These are phyloP conservation scores for Steinernema feltiae DNA, from an alignment of 1,140 invertebrate genomes.

Conservation along the genomic window DNA sequence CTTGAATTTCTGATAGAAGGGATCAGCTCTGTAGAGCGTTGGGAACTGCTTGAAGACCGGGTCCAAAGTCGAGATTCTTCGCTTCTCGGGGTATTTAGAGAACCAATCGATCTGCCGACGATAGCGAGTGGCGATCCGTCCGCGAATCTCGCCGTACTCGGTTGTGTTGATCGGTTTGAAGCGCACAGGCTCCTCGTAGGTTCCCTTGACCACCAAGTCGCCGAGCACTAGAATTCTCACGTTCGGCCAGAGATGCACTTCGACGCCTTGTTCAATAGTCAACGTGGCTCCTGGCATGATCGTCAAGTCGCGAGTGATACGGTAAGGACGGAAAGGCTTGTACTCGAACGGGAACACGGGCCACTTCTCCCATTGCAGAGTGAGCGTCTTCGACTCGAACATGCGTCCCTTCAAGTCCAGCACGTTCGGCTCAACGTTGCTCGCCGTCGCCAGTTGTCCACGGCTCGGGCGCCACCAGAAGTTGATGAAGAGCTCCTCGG, in stretches of 20 bases:
- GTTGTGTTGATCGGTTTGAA: conserved; percentile 69
- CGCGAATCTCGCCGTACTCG: conserved; percentile 40
- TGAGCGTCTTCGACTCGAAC: conserved; percentile 68
- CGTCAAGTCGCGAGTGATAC: conserved; percentile 71
- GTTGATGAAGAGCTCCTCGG: conserved; percentile 64
- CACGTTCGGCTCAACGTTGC: conserved; percentile 50
- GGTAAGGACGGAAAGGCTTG: conserved; percentile 53
- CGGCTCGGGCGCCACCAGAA: conserved; percentile 64
- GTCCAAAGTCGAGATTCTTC: conserved; percentile 28
- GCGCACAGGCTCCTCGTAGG: conserved; percentile 71
- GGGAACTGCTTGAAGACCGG: conserved; percentile 50
- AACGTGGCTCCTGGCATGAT: conserved; percentile 84
- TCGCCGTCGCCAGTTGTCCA: conserved; percentile 52
- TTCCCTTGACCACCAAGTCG: conserved; percentile 76
- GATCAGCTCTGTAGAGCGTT: conserved; percentile 43
- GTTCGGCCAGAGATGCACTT: conserved; percentile 87
- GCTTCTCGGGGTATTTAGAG: conserved; percentile 10
- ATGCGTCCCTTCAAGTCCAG: conserved; percentile 74
- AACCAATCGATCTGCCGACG: background rate
- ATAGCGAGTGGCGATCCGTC: conserved; percentile 24
- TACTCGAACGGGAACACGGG: conserved; percentile 37
- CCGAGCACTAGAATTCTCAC: conserved; percentile 93
- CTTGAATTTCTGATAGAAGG: conserved; percentile 45
- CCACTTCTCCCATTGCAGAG: conserved; percentile 56
- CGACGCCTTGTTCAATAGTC: conserved; percentile 79